Base-by-base conservation (phyloP, 2,888 invertebrate species). In the Cecidostiba fungosa region DNA sequence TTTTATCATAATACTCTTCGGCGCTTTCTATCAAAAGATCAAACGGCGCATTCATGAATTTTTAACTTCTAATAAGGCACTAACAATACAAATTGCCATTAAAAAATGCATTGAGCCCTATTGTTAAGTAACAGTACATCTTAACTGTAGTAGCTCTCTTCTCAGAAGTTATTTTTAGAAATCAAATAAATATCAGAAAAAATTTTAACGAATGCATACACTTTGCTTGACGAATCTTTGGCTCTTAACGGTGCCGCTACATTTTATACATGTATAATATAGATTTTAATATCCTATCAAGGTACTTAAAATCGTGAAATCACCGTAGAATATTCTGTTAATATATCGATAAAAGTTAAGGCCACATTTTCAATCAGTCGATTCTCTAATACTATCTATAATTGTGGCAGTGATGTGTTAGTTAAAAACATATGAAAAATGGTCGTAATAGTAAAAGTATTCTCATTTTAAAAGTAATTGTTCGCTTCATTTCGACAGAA, bases 221-320 rank as follows among this genome's bases (percentile, higher is more conserved):
- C 19, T 82, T 84, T 86, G 84, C 80, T 87, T 85, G 84, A 82
- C 50, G 76, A 86, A 87, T 87, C 87, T 87, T 87, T 87, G 87
- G 87, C 86, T 85, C 82, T 77, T 77, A 47, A 85, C 47, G 85
- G 83, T 87, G 86, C 86, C 87, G 82, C 66, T 77, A 80, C 84
- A 84, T 83, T 83, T 87, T 85, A 84, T 87, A 85, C 74, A 84
- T 72, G 39, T 83, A 83, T 73, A 84, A 81, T 82, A 87, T 62
- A 84, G 76, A 84, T 78, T 84, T 72, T 86, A 74, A 79, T 77
- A 76, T 82, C 43, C 72, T 85, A 82, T 36, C 50, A 84, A 85
- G 81, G 73, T 86, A 87, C 84, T 82, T 84, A 86, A 84, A 87
- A 70, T 87, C 77, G 54, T 85, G 16, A 87, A 76, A 82, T 86